Evolutionary conservation across 1,140 invertebrate species (phyloP).

Genomic region (Anagrus nilaparvatae): DNA sequence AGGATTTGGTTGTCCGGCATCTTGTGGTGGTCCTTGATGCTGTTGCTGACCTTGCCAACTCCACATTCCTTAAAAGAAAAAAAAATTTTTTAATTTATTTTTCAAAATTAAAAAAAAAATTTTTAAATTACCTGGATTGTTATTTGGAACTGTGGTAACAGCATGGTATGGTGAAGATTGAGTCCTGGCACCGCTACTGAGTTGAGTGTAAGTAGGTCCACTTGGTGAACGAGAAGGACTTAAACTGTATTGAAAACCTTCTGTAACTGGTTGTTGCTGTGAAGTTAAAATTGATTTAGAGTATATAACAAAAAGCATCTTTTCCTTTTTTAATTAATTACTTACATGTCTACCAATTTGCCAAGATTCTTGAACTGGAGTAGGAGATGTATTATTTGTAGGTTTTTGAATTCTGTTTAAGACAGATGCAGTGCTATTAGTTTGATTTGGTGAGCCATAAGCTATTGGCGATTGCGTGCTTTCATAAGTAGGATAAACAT

Average conservation of each 20-base stretch:
- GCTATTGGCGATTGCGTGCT: constrained; percentile 58
- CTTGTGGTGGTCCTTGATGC: constrained; percentile 37
- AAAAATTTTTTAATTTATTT: constrained; percentile 1
- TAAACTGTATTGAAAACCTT: constrained; percentile 66
- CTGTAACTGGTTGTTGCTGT: constrained; percentile 44
- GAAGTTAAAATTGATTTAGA: constrained; percentile 1
- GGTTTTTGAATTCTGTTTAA: constrained; percentile 57
- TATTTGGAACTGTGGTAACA: constrained; percentile 44
- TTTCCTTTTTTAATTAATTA: constrained; percentile 1
- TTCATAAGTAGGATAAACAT: constrained; percentile 59
- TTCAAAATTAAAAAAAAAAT: not conserved
- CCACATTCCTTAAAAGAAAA: constrained; percentile 37
- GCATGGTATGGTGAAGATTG: constrained; percentile 45
- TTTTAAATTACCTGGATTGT: constrained; percentile 40
- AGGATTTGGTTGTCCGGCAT: constrained; percentile 39
- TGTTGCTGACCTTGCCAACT: constrained; percentile 39
- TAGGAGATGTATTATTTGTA: constrained; percentile 53
- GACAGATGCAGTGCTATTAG: constrained; percentile 40
- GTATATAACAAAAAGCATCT: constrained; percentile 1
- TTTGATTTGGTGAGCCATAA: constrained; percentile 47
- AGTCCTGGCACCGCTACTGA: constrained; percentile 53
- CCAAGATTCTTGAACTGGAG: constrained; percentile 49
- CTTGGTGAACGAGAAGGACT: constrained; percentile 70
- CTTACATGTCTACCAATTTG: constrained; percentile 35
- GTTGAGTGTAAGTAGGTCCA: constrained; percentile 77